These are phyloP conservation scores for Gastrophysa polygoni DNA, from an alignment of 2,888 invertebrate genomes.

Conservation along the genomic window DNA sequence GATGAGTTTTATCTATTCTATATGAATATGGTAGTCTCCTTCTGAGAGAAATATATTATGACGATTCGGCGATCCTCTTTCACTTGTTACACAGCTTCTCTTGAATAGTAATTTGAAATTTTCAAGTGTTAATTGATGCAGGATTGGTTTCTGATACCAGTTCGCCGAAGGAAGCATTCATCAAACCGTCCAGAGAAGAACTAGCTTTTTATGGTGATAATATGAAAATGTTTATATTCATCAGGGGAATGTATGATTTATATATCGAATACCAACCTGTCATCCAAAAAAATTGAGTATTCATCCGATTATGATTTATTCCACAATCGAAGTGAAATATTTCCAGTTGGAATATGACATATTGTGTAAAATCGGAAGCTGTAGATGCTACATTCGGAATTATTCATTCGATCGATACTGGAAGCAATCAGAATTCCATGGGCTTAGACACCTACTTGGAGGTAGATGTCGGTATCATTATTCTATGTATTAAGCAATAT, in stretches of 20 bases:
- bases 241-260: background rate
- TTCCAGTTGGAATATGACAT: no score
- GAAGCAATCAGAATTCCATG: no score
- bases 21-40: background rate
- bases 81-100: background rate
- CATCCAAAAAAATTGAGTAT: no score
- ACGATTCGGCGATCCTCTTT: background rate
- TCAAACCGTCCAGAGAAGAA: background rate
- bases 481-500: no score
- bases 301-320: no score
- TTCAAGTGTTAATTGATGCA: background rate
- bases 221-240: background rate
- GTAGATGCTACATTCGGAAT: no score
- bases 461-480: no score
- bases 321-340: no score
- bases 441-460: no score
- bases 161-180: background rate
- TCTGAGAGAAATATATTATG: background rate
- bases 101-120: background rate
- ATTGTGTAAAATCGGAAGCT: no score
- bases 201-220: background rate
- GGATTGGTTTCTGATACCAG: background rate
- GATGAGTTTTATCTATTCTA: background rate
- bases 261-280: no score
- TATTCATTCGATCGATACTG: no score